phyloP scores from a whole-genome alignment of 2,113 vertebrate genomes.

The Syrmaticus mikado region DNA sequence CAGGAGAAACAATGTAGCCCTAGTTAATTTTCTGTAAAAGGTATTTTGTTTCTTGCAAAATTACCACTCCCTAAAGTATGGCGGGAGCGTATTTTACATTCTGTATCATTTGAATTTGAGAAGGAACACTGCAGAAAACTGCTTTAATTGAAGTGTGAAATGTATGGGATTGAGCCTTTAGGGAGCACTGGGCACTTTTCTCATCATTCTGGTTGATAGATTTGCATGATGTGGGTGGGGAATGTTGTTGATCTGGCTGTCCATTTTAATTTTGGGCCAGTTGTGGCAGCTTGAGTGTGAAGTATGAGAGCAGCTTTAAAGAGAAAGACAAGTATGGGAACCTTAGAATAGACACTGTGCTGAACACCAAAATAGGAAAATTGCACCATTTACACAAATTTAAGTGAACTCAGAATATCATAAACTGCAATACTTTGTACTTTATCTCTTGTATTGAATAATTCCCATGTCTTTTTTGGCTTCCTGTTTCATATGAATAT shows the following conservation, averaged over 20 bases:
- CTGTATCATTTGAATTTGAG: constrained; percentile 47
- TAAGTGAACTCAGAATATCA: neutral
- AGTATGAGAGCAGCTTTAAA: neutral
- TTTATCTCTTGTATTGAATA: neutral
- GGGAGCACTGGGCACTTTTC: constrained; percentile 59
- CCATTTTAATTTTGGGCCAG: constrained; percentile 51
- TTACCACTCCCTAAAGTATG: constrained; percentile 36
- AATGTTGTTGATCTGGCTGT: constrained; percentile 61
- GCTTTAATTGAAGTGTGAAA: constrained; percentile 50
- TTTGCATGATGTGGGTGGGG: constrained; percentile 66
- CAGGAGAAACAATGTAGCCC: neutral
- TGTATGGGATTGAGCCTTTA: constrained; percentile 49
- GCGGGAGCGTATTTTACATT: constrained; percentile 45
- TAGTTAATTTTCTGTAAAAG: constrained; percentile 1
- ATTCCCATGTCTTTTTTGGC: neutral
- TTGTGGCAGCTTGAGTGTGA: constrained; percentile 27
- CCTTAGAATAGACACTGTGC: neutral
- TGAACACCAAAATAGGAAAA: neutral
- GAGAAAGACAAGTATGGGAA: neutral
- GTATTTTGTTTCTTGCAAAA: constrained; percentile 12
- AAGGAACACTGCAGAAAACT: constrained; percentile 37
- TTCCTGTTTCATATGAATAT: neutral
- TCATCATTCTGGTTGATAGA: constrained; percentile 64
- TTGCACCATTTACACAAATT: neutral
- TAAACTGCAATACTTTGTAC: neutral